Evolutionary conservation across 2,113 vertebrate species (phyloP).

Genomic region (Trichomycterus rosablanca): DNA sequence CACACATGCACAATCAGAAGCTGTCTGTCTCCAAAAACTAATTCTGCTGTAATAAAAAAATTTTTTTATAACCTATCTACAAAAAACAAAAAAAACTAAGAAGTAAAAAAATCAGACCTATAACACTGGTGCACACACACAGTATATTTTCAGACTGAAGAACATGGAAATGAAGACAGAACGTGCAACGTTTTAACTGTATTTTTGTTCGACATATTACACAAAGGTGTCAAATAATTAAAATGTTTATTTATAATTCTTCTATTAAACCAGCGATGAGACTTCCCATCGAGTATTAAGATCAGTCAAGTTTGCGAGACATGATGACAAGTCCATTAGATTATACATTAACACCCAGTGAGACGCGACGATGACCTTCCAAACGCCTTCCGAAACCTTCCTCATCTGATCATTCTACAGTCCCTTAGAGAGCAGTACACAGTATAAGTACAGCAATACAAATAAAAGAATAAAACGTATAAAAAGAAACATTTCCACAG

Average conservation of each 20-base stretch:
- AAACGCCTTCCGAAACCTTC: conserved; percentile 61
- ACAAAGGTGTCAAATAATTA: conserved; percentile 32
- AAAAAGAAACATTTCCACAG: conserved; percentile 55
- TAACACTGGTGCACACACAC: no score
- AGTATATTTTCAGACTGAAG: no score
- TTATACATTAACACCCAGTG: conserved; percentile 68
- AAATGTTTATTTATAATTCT: conserved; percentile 41
- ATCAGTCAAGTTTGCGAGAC: conserved; percentile 66
- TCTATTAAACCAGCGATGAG: conserved; percentile 55
- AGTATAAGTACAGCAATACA: conserved; percentile 42
- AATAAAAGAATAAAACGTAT: conserved; percentile 41
- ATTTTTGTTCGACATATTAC: no score
- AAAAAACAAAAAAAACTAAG: no score
- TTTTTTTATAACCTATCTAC: no score
- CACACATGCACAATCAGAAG: no score
- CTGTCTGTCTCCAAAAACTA: no score
- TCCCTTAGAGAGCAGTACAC: conserved; percentile 43
- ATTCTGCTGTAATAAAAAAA: no score
- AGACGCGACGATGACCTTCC: conserved; percentile 60
- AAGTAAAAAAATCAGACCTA: no score
- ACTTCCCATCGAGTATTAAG: conserved; percentile 67
- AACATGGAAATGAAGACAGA: no score
- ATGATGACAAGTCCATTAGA: conserved; percentile 49
- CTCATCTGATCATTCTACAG: conserved; percentile 52
- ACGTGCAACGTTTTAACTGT: no score